Percentiles rank a stretch among this genome's conserved stretches.
These are phyloP conservation scores for Ctenopoma multispine DNA, from an alignment of 2,797 vertebrate genomes.

Conservation along the genomic window DNA sequence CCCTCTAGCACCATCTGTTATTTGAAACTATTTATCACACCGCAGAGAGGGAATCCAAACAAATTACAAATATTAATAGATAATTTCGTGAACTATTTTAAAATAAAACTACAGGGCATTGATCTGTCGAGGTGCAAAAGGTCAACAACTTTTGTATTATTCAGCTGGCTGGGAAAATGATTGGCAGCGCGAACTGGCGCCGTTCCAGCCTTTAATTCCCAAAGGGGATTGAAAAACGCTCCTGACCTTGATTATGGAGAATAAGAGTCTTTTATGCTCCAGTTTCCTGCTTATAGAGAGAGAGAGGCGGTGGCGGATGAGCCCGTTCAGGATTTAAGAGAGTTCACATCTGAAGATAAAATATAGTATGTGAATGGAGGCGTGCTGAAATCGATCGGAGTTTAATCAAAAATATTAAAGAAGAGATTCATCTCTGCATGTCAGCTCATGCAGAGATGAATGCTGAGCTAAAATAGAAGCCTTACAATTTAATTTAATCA, in stretches of 20 bases:
- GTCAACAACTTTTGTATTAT: constrained; percentile 68
- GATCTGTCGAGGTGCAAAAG: constrained; percentile 67
- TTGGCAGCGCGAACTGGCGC: constrained; percentile 72
- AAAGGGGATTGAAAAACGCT: constrained; percentile 77
- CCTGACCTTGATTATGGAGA: constrained; percentile 80
- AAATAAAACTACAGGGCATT: constrained; percentile 54
- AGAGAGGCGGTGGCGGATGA: constrained; percentile 37
- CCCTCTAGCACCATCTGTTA: constrained; percentile 71
- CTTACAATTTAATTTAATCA: neutral
- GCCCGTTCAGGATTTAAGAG: constrained; percentile 5
- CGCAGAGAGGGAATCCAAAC: constrained; percentile 49
- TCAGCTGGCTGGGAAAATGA: constrained; percentile 62
- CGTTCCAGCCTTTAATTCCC: constrained; percentile 71
- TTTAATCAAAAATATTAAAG: constrained; percentile 9
- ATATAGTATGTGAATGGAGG: constrained; percentile 14
- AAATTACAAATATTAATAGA: constrained; percentile 70
- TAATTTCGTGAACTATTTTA: constrained; percentile 41
- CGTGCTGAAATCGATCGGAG: constrained; percentile 46
- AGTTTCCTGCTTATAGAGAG: constrained; percentile 51
- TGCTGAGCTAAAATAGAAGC: neutral
- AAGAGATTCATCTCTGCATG: neutral
- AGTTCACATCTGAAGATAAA: constrained; percentile 22
- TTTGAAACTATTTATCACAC: constrained; percentile 69
- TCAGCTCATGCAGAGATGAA: neutral
- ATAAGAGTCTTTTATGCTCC: constrained; percentile 69